phyloP scores from a whole-genome alignment of 2,888 invertebrate genomes.

The Cephonodes hylas region DNA sequence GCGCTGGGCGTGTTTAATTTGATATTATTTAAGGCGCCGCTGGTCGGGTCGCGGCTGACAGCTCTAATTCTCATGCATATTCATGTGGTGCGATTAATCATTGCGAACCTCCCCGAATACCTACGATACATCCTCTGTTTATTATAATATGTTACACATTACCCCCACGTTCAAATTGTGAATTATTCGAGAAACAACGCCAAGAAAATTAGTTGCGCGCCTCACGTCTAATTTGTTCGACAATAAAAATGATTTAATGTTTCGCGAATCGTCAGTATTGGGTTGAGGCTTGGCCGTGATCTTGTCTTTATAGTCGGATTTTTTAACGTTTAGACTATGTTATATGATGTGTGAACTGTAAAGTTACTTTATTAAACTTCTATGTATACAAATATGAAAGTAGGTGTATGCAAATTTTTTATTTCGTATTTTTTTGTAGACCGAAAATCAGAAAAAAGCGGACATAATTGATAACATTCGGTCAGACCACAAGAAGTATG shows the following conservation, averaged over 20 bases:
- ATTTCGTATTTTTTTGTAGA: no score
- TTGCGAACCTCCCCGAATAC: constrained; percentile 42
- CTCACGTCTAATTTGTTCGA: constrained; percentile 48
- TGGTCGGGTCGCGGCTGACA: constrained; percentile 46
- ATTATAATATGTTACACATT: constrained; percentile 40
- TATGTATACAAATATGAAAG: no score
- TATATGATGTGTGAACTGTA: no score
- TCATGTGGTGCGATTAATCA: constrained; percentile 77
- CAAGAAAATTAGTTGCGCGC: constrained; percentile 51
- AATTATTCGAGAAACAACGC: constrained; percentile 44
- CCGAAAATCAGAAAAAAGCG: no score
- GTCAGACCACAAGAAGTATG: no score
- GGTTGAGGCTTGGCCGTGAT: no score
- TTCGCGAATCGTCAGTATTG: not conserved
- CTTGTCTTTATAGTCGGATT: no score
- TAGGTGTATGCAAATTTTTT: no score
- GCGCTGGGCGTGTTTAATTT: constrained; percentile 57
- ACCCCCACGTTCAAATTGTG: constrained; percentile 45
- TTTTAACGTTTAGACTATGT: no score
- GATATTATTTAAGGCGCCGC: constrained; percentile 70
- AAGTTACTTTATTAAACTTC: no score
- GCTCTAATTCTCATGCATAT: constrained; percentile 74
- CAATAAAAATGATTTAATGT: constrained; percentile 6
- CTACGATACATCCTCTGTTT: constrained; percentile 40
- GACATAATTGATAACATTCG: no score